These are phyloP conservation scores for Dendrocopos noguchii DNA, from an alignment of 2,113 vertebrate genomes.

Conservation along the genomic window DNA sequence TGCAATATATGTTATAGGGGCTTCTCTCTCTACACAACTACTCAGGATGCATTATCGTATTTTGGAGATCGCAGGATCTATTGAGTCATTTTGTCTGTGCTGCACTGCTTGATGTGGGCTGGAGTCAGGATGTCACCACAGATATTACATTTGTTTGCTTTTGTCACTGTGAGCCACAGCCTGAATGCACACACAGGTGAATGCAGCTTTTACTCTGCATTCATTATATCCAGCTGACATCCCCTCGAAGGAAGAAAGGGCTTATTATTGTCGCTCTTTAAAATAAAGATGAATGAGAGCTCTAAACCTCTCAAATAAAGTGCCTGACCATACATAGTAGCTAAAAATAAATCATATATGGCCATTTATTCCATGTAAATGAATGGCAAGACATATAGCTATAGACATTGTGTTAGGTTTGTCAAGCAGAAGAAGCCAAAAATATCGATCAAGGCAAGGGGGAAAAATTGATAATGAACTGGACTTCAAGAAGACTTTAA, in stretches of 20 bases:
- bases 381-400: conserved; percentile 68
- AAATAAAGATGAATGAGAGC: conserved; percentile 70
- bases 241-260: conserved; percentile 37
- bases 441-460: conserved; percentile 75
- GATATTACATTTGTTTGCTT: conserved; percentile 44
- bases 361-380: conserved; percentile 72
- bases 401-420: conserved; percentile 71
- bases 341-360: conserved; percentile 72
- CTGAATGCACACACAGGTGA: conserved; percentile 43
- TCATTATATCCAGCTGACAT: conserved; percentile 64
- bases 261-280: conserved; percentile 60
- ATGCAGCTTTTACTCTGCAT: conserved; percentile 63
- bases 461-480: conserved; percentile 73
- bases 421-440: conserved; percentile 71
- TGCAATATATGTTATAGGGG: not conserved
- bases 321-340: conserved; percentile 43
- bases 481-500: conserved; percentile 73
- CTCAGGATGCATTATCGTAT: accelerated
- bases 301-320: conserved; percentile 68
- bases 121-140: conserved; percentile 23
- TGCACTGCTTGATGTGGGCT: not conserved
- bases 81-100: not conserved
- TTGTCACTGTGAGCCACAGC: conserved; percentile 23
- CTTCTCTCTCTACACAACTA: not conserved
- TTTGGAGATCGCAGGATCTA: not conserved